phyloP scores from a whole-genome alignment of 2,797 vertebrate genomes.

The Pseudochromis fuscus region DNA sequence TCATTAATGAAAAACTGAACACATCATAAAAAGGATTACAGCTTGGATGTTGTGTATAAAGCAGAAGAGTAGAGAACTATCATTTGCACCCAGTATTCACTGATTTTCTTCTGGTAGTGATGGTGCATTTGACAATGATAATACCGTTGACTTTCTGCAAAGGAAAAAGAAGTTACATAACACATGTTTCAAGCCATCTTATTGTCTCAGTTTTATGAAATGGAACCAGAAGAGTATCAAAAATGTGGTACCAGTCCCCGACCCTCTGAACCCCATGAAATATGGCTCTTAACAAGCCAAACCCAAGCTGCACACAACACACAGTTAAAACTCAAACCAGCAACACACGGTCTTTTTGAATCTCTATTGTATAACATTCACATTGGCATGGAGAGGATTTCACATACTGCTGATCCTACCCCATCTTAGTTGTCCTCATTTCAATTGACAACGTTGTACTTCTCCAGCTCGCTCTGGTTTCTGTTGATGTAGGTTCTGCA shows the following conservation, averaged over 20 bases:
- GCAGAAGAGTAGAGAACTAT: neutral
- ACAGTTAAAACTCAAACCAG: constrained; percentile 76
- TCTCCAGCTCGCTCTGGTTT: constrained; percentile 55
- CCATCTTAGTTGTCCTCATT: constrained; percentile 54
- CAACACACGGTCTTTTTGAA: constrained; percentile 52
- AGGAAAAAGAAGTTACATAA: constrained; percentile 35
- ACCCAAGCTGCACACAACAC: constrained; percentile 77
- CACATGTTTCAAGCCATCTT: constrained; percentile 35
- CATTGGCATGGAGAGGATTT: constrained; percentile 59
- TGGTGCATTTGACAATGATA: constrained; percentile 32
- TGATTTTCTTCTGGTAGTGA: constrained; percentile 43
- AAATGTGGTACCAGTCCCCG: constrained; percentile 67
- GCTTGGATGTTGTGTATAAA: constrained; percentile 15
- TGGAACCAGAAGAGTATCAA: constrained; percentile 47
- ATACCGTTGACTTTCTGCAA: constrained; percentile 35
- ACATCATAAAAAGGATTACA: constrained; percentile 4
- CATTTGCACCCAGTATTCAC: constrained; percentile 19
- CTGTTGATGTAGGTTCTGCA: constrained; percentile 54
- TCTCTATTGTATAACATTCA: constrained; percentile 68
- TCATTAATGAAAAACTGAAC: constrained; percentile 13
- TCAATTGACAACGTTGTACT: constrained; percentile 50
- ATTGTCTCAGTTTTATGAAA: constrained; percentile 62
- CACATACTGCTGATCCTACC: constrained; percentile 52
- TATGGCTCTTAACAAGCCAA: constrained; percentile 73
- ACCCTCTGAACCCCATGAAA: constrained; percentile 73